Conservation (phyloP, 2,797 vertebrate genomes). For the Cyprinella venusta region DNA sequence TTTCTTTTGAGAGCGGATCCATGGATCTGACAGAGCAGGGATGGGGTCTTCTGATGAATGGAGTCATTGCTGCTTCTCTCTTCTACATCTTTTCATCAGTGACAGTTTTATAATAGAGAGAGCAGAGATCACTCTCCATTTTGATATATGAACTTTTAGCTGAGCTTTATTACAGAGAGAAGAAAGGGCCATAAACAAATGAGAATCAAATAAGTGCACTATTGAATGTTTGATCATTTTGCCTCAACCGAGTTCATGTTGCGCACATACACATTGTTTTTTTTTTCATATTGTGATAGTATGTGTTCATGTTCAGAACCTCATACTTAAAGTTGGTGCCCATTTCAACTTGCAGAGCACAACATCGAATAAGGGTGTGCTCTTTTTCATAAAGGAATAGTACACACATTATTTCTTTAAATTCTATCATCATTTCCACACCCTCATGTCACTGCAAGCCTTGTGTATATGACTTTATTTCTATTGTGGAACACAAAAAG, state of each 20-base stretch:
- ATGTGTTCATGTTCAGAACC: constrained; percentile 4
- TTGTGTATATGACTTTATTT: background rate
- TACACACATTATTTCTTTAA: background rate
- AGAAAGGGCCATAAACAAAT: constrained; percentile 51
- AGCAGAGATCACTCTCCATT: constrained; percentile 40
- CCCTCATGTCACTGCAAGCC: background rate
- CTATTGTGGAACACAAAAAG: background rate
- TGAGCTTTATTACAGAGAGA: constrained; percentile 48
- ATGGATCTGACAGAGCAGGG: constrained; percentile 31
- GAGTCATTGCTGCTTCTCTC: constrained; percentile 42
- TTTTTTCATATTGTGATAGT: background rate
- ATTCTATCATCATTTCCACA: background rate
- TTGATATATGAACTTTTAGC: constrained; percentile 50
- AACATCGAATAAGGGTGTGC: background rate
- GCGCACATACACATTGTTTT: background rate
- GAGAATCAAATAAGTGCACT: constrained; percentile 48
- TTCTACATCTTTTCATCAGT: constrained; percentile 46
- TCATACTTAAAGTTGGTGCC: background rate
- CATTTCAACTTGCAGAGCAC: background rate
- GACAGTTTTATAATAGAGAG: constrained; percentile 49
- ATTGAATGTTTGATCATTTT: constrained; percentile 34
- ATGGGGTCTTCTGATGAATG: constrained; percentile 42
- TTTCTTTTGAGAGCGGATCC: constrained; percentile 31
- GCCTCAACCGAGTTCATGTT: background rate
- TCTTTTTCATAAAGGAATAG: background rate